Evolutionary conservation across 2,797 vertebrate species (phyloP).

Genomic region (Mormyrops attenuatus): DNA sequence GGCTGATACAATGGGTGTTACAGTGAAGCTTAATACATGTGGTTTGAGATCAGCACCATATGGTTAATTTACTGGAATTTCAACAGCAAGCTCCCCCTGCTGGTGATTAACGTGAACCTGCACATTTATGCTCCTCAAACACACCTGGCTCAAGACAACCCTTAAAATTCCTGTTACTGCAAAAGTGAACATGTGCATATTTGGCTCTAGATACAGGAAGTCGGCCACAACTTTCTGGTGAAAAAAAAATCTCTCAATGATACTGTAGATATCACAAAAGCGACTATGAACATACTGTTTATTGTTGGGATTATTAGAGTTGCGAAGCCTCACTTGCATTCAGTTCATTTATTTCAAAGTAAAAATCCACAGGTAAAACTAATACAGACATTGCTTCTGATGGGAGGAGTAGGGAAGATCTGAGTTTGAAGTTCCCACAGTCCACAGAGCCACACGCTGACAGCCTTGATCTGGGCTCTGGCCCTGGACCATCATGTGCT

Average conservation of each 20-base stretch:
- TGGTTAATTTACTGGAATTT: background rate
- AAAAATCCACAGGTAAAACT: conserved; percentile 64
- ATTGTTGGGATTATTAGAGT: conserved; percentile 47
- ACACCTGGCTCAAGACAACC: background rate
- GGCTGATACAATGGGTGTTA: background rate
- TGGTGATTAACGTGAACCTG: background rate
- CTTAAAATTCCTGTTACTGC: background rate
- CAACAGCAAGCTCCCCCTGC: background rate
- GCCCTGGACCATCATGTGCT: conserved; percentile 72
- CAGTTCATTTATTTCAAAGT: conserved; percentile 52
- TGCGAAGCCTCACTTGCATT: conserved; percentile 42
- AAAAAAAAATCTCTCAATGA: background rate
- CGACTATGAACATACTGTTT: conserved; percentile 48
- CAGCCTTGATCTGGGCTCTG: conserved; percentile 33
- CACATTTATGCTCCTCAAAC: background rate
- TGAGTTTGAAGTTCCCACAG: conserved; percentile 23
- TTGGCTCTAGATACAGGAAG: background rate
- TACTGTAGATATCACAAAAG: background rate
- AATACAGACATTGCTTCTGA: conserved; percentile 34
- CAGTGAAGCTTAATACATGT: background rate
- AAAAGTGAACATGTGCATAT: background rate
- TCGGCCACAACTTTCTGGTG: background rate
- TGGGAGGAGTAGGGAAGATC: background rate
- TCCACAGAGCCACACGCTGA: conserved; percentile 25
- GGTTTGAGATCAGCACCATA: background rate